phyloP scores from a whole-genome alignment of 2,797 vertebrate genomes.

The Poecilia gillii region DNA sequence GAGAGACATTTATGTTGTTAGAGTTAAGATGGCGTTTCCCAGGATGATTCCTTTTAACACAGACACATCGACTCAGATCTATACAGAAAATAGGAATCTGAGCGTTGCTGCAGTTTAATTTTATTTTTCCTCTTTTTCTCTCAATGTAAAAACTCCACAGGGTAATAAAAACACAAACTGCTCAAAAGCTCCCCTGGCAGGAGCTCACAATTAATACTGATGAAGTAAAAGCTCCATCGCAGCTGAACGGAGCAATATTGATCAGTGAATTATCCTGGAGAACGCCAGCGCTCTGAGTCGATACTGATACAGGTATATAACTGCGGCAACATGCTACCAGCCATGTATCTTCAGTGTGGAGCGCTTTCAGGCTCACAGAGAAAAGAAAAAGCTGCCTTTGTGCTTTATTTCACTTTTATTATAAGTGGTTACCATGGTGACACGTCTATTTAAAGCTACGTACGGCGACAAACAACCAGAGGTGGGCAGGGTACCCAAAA shows the following conservation, averaged over 20 bases:
- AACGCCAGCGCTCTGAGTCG: fast-evolving
- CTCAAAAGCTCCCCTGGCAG: background rate
- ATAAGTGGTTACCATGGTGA: constrained; percentile 48
- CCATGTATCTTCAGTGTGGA: background rate
- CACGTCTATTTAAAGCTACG: constrained; percentile 32
- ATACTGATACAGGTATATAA: background rate
- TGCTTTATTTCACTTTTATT: constrained; percentile 3
- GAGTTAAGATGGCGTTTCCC: background rate
- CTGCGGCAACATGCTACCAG: background rate
- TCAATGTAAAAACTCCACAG: background rate
- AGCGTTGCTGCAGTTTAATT: background rate
- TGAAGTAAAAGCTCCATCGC: background rate
- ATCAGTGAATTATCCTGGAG: background rate
- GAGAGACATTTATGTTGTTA: background rate
- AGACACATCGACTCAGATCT: background rate
- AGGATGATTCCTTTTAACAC: background rate
- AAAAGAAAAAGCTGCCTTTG: background rate
- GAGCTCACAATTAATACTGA: background rate
- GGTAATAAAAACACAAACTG: background rate
- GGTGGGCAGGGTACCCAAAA: background rate
- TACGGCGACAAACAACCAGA: constrained; percentile 8
- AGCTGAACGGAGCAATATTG: background rate
- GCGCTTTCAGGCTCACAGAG: background rate
- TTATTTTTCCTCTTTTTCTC: background rate
- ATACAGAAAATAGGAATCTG: background rate